Evolutionary conservation across 2,888 invertebrate genomes (phyloP).

Genomic region (Hypolimnas misippus): DNA sequence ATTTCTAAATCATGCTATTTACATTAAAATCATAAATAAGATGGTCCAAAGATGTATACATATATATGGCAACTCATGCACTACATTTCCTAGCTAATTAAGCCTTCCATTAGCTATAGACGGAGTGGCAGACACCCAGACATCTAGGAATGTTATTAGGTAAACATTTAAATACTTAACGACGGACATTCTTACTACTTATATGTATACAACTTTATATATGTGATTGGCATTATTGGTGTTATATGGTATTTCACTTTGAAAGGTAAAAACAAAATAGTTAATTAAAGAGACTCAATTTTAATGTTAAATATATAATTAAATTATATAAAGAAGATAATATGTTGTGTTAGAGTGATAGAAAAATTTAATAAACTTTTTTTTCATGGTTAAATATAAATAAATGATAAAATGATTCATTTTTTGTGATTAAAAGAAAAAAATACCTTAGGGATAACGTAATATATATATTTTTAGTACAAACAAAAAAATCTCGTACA

Average conservation of each 20-base stretch:
- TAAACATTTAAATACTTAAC: slow-evolving; percentile 16
- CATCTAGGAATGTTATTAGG: slow-evolving; percentile 13
- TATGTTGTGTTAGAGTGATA: too few species aligned
- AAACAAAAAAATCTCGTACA: too few species aligned
- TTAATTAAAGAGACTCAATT: too few species aligned
- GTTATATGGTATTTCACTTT: neutral
- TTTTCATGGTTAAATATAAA: too few species aligned
- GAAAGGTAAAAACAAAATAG: too few species aligned
- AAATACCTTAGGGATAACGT: too few species aligned
- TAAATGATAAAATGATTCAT: too few species aligned
- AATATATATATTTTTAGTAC: too few species aligned
- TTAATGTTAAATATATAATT: too few species aligned
- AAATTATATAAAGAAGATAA: too few species aligned
- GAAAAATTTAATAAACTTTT: too few species aligned
- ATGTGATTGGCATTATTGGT: neutral
- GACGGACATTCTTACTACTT: neutral
- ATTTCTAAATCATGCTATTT: neutral
- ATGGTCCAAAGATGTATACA: neutral
- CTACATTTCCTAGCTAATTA: neutral
- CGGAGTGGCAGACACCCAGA: slow-evolving; percentile 19
- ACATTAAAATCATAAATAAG: neutral
- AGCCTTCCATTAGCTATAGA: slow-evolving; percentile 16
- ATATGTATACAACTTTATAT: neutral
- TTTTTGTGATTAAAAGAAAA: too few species aligned
- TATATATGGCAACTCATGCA: neutral